Percentiles rank a stretch among this genome's conserved stretches.
These are phyloP conservation scores for Cydia splendana DNA, from an alignment of 1,140 invertebrate species.

Conservation along the genomic window DNA sequence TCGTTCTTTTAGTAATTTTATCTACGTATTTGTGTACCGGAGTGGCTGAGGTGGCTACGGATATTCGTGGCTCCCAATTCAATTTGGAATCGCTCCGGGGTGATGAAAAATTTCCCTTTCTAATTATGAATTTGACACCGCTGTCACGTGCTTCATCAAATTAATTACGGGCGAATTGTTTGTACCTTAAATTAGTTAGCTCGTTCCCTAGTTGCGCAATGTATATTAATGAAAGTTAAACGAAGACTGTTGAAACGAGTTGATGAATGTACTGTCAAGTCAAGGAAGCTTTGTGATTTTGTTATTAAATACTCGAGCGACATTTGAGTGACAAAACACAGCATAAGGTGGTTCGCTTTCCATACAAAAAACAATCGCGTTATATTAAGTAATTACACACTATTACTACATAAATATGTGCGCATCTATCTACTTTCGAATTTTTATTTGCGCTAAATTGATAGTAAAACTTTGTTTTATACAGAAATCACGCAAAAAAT, in stretches of 20 bases:
- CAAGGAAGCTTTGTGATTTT: slow-evolving; percentile 22
- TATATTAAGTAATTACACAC: too few relatives aligned
- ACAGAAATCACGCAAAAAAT: too few relatives aligned
- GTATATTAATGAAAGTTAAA: slow-evolving; percentile 29
- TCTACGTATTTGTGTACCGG: slow-evolving; percentile 9
- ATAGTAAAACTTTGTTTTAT: too few relatives aligned
- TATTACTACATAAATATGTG: too few relatives aligned
- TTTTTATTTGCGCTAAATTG: too few relatives aligned
- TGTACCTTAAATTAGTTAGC: slow-evolving; percentile 36
- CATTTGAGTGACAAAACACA: background rate
- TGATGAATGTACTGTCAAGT: slow-evolving; percentile 21
- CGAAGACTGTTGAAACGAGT: slow-evolving; percentile 20
- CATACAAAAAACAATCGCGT: too few relatives aligned
- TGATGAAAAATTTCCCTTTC: slow-evolving; percentile 69
- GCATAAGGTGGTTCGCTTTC: too few relatives aligned
- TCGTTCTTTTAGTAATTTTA: slow-evolving; percentile 13
- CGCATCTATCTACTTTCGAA: too few relatives aligned
- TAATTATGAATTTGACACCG: slow-evolving; percentile 65
- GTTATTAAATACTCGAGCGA: slow-evolving; percentile 21
- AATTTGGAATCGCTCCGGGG: slow-evolving; percentile 63
- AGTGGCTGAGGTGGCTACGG: slow-evolving; percentile 37
- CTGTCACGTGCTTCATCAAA: slow-evolving; percentile 63
- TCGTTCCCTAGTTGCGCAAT: slow-evolving; percentile 21
- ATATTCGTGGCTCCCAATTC: slow-evolving; percentile 63
- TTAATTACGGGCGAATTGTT: slow-evolving; percentile 60